Base-by-base conservation (phyloP, 2,888 invertebrate species). In the Mellilla xanthometata region DNA sequence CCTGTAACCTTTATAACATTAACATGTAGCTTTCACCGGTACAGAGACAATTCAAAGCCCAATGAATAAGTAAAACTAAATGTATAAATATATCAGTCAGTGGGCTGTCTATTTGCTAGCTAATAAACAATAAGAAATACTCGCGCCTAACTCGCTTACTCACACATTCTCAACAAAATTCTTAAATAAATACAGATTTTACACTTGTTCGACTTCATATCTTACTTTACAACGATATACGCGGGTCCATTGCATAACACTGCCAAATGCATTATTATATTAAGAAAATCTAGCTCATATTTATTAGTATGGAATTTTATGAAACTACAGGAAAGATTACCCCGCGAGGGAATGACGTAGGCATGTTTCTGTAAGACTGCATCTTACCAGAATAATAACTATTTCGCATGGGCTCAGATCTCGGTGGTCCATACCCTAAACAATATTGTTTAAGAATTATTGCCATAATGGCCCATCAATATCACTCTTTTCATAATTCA, bases 21-120 rank as follows among this genome's bases (percentile, higher is more conserved):
- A 30, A 29, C 6, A 24, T 35, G 34, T 41, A 24, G 22, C 34
- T 35, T 31, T 27, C 44, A 40, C 28, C 29, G 31, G 39, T 23
- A 43, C 40, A 45, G 34, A 22, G 33, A 41, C n/a, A 35, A 34
- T 43, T 45, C 46, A 38, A 56, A 65, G 72, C 77, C 77, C 80
- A 66, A 69, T 74, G 74, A 76, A 58, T 32, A 62, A 54, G 65
- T 75, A 74, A 80, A 73, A 71, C 80, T 80, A 81, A 78, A 76
- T 76, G 76, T 74, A 82, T 79, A 84, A 78, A 82, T 81, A 82
- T 60, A 82, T 85, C 85, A 85, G 85, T 85, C 85, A 81, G 49
- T 76, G 84, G 81, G 81, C 80, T 72, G 76, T 70, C 60, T 62
- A 73, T 69, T 60, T 22, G 60, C 79, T 78, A 79, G 66, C 76